Percentiles rank a stretch among this genome's conserved stretches.
These are phyloP conservation scores for Cassiopea xamachana DNA, from an alignment of 30 jellyfish, hydroid and myxozoan genomes.

Conservation along the genomic window DNA sequence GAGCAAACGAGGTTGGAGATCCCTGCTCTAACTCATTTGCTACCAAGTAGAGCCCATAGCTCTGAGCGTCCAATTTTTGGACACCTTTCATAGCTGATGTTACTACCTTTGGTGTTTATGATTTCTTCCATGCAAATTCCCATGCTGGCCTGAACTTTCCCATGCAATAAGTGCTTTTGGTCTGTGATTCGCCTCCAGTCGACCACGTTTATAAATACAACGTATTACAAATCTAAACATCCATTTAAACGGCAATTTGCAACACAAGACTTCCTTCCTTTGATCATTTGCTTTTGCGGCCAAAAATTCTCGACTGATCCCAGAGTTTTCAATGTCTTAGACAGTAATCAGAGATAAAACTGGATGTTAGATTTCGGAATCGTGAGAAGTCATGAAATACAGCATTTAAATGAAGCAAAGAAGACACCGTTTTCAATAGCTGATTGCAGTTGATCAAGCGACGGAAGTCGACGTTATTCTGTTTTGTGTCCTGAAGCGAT, in stretches of 20 bases:
- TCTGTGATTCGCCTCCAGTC: neutral
- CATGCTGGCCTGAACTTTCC: neutral
- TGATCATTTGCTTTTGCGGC: constrained; percentile 19
- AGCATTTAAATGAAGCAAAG: neutral
- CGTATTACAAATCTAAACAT: constrained; percentile 1
- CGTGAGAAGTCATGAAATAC: constrained; percentile 35
- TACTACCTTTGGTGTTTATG: neutral
- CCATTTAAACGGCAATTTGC: constrained; percentile 12
- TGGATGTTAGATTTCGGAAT: constrained; percentile 2
- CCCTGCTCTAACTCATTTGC: no score
- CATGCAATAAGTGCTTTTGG: neutral
- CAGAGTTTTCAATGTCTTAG: constrained; percentile 17
- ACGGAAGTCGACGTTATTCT: neutral
- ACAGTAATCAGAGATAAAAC: constrained; percentile 20
- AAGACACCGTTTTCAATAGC: constrained; percentile 24
- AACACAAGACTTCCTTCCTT: constrained; percentile 4
- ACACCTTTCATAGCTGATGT: neutral
- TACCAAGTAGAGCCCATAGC: no score
- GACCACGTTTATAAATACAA: constrained; percentile 44
- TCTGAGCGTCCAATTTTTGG: no score
- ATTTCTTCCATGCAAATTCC: no score
- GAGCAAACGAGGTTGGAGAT: no score
- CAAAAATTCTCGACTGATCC: constrained; percentile 18
- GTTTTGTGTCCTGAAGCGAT: neutral
- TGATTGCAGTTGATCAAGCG: neutral